phyloP scores from a whole-genome alignment of 2,797 vertebrate species.

The Erpetoichthys calabaricus region DNA sequence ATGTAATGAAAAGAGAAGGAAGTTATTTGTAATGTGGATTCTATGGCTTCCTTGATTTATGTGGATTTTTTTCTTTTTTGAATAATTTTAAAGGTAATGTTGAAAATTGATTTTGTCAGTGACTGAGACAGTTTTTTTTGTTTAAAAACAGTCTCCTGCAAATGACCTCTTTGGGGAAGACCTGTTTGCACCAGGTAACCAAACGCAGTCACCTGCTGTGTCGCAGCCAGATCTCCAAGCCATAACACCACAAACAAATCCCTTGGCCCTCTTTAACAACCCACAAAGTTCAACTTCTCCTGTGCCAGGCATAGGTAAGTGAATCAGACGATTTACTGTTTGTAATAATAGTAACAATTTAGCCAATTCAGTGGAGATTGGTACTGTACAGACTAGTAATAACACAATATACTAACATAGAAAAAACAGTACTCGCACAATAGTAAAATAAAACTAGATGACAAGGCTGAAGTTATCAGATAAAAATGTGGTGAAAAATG shows the following conservation, averaged over 20 bases:
- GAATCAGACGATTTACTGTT: too few relatives aligned
- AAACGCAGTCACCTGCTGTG: slow-evolving; percentile 21
- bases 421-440: too few relatives aligned
- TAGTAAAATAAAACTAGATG: too few relatives aligned
- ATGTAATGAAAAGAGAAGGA: too few relatives aligned
- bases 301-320: slow-evolving; percentile 57
- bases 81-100: too few relatives aligned
- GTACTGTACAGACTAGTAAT: slow-evolving; percentile 6
- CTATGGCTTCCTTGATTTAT: too few relatives aligned
- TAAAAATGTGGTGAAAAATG: too few relatives aligned
- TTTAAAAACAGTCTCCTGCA: slow-evolving; percentile 41
- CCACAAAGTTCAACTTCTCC: slow-evolving; percentile 26
- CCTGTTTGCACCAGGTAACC: slow-evolving; percentile 45
- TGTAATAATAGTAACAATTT: neutral
- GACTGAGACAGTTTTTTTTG: slow-evolving; percentile 5
- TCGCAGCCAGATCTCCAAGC: slow-evolving; percentile 25
- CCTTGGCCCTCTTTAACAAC: slow-evolving; percentile 56
- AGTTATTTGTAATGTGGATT: too few relatives aligned
- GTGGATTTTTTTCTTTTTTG: too few relatives aligned
- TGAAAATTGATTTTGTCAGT: neutral
- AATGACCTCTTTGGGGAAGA: slow-evolving; percentile 63
- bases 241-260: slow-evolving; percentile 21
- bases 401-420: too few relatives aligned
- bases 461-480: too few relatives aligned
- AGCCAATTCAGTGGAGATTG: slow-evolving; percentile 9